Evolutionary conservation across 1,140 invertebrate genomes (phyloP), one percentile per base, ranked within the genome.

Genomic region (Cydia fagiglandana): DNA sequence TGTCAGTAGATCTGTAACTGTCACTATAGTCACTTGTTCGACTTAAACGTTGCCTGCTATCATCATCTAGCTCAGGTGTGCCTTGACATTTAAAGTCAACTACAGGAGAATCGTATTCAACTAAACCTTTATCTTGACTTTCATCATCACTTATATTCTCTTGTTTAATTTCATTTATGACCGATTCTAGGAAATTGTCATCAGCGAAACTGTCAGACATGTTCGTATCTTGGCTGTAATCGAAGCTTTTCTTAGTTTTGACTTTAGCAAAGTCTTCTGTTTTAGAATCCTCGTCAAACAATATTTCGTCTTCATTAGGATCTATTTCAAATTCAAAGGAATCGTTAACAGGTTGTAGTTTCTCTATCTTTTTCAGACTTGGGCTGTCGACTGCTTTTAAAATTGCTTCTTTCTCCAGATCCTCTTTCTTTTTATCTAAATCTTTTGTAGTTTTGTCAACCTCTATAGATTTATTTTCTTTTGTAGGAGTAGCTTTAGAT

Each of bases 321-420:
- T 91, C 89, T 50, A 91, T 90, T 84, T 93, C 91, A 45, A 80
- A 92, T 85, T 89, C 88, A n/a, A 91, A 91, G 0, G 86, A 85
- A 76, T 93, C 89, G 6, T 88, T 88, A 0, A 93, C 88, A 4
- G 90, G 88, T 76, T 88, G 78, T 9, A 92, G 78, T 80, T 89
- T 91, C 73, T 86, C 83, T n/a, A 89, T 41, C 66, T 70, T 80
- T 77, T 86, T 86, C 13, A 64, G 77, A 28, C 75, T 75, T 9
- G 76, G 76, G 38, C 50, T 75, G 0, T 80, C 79, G 53, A 73
- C 79, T 61, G 77, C 38, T 47, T 73, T 74, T 34, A 61, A 38
- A 6, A 64, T 15, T 4, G 64, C 56, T 66, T 64, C 47, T 13
- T 66, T 61, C 56, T 61, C 12, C 7, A 47, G 2, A 7, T 45